Evolutionary conservation across 2,888 invertebrate species (phyloP).

Genomic region (Acanthosepion esculentum): DNA sequence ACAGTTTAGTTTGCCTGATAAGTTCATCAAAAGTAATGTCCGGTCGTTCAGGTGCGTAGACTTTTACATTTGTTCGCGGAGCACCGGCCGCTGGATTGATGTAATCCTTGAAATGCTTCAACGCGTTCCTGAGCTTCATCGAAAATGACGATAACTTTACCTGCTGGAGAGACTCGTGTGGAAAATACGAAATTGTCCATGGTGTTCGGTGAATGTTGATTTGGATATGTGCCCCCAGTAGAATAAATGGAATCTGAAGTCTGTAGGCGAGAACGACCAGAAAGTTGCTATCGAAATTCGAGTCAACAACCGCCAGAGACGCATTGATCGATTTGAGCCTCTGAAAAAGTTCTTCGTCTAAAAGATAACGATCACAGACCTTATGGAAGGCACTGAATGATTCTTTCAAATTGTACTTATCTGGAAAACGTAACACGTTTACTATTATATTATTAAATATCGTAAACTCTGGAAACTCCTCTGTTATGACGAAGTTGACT

Average conservation of each 20-base stretch:
- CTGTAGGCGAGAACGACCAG: background rate
- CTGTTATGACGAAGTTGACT: background rate
- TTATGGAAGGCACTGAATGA: background rate
- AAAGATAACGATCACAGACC: background rate
- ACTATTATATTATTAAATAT: background rate
- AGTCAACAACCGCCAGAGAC: background rate
- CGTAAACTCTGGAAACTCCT: background rate
- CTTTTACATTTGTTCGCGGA: background rate
- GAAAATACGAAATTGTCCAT: background rate
- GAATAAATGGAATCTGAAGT: background rate
- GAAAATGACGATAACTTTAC: too few species aligned
- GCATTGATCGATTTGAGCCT: background rate
- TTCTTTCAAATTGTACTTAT: background rate
- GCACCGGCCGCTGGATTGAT: background rate
- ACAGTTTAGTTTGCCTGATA: constrained; percentile 52
- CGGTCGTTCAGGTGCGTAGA: constrained; percentile 51
- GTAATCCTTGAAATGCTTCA: too few species aligned
- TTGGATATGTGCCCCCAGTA: background rate
- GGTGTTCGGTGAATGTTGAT: background rate
- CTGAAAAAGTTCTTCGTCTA: background rate
- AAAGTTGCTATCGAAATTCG: background rate
- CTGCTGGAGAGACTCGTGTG: background rate
- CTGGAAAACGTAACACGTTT: background rate
- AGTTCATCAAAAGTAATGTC: constrained; percentile 48
- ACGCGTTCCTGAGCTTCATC: too few species aligned